These are phyloP conservation scores for Columba livia DNA, from an alignment of 2,113 vertebrate species.

Conservation along the genomic window DNA sequence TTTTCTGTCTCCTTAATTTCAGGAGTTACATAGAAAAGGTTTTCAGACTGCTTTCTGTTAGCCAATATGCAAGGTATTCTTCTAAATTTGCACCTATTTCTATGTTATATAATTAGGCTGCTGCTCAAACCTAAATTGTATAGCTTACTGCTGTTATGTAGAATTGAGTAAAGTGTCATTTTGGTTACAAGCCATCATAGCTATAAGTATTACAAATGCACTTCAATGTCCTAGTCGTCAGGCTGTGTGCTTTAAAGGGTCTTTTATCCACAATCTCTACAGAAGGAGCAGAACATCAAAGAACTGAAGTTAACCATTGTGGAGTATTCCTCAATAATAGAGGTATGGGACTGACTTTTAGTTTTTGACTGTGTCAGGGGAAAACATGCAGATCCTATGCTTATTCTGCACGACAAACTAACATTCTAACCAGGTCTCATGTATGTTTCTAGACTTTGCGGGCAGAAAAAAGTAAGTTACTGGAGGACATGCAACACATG, in stretches of 20 bases:
- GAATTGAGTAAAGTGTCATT: neutral
- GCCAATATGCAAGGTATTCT: neutral
- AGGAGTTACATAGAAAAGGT: neutral
- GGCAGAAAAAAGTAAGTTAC: slow-evolving; percentile 83
- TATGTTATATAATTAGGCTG: accelerated
- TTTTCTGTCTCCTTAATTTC: neutral
- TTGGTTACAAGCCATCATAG: neutral
- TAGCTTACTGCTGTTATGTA: neutral
- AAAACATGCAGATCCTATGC: neutral
- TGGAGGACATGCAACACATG: slow-evolving; percentile 81
- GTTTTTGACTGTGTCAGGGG: neutral
- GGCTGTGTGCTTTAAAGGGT: neutral
- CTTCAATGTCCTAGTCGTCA: neutral
- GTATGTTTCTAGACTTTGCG: slow-evolving; percentile 64
- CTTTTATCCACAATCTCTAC: neutral
- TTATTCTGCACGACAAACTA: neutral
- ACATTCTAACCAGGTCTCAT: neutral
- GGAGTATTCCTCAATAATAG: slow-evolving; percentile 83
- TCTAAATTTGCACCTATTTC: neutral
- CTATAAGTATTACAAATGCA: neutral
- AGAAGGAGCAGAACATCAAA: slow-evolving; percentile 83
- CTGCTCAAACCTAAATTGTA: neutral
- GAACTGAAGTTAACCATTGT: slow-evolving; percentile 81
- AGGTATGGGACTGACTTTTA: slow-evolving; percentile 71
- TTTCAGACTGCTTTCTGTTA: neutral